Evolutionary conservation across 2,888 invertebrate species (phyloP), one percentile per base, ranked within the genome.

Genomic region (Scotopteryx bipunctaria): DNA sequence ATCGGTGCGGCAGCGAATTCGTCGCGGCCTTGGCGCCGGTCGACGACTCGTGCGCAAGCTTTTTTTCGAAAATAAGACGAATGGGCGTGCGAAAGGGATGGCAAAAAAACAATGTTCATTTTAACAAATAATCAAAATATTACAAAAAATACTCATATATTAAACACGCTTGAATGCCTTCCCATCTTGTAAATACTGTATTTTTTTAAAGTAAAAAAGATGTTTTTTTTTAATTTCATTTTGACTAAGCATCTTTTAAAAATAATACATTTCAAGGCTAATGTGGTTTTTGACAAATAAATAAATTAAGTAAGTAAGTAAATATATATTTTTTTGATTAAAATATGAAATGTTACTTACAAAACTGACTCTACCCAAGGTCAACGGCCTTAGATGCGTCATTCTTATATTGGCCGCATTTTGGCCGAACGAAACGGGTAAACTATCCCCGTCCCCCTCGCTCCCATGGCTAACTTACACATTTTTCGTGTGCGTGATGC

Each of bases 381-480:
- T 86, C 85, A 76, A 78, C 61, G 83, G 80, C 86, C 87, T 81
- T 81, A 82, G 73, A 80, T 81, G 78, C 84, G 86, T 89, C 87
- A 89, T 88, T 88, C 89, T 89, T 88, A 86, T 88, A 88, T 87
- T 81, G 84, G 86, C 80, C 78, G 84, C 87, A 86, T 86, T 89
- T 89, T 82, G 89, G 89, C 76, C 74, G 63, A 75, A 73, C 75
- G 82, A 79, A 86, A 83, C 79, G 69, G 73, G 72, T 72, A 71
- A 80, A 76, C 66, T 79, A 66, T 67, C 63, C 58, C 73, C 59
- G 59, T 87, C 88, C 57, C 76, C 41, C 54, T 88, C 80, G 36
- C 73, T 72, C 86, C 51, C 59, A 63, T 64, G 62, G 66, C 55
- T 66, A 67, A 65, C 67, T 78, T 76, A 70, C 76, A 77, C 75